Evolutionary conservation across 2,113 vertebrate genomes (phyloP).

Genomic region (Microcebus lehilahytsara): DNA sequence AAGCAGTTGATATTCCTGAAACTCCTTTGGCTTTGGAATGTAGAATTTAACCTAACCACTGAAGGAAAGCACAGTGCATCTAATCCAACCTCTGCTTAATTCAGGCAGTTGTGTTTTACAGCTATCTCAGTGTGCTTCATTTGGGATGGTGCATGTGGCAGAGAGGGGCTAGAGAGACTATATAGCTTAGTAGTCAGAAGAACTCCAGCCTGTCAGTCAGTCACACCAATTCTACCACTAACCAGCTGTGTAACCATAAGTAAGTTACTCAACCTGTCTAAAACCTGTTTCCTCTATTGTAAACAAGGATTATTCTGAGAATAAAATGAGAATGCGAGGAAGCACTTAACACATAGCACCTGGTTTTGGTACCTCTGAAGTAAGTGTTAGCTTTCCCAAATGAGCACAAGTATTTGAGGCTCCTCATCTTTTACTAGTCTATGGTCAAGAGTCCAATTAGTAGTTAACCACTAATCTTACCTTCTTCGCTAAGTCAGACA

Average conservation of each 20-base stretch:
- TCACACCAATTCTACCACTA: not conserved
- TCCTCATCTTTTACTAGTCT: not conserved
- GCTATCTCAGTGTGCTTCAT: not conserved
- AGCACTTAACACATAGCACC: not conserved
- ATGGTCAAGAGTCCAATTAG: conserved; percentile 1
- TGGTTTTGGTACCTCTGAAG: not conserved
- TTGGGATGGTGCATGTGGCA: not conserved
- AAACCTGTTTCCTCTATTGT: conserved; percentile 16
- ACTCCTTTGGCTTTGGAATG: not conserved
- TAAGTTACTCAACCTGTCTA: not conserved
- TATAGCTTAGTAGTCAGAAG: not conserved
- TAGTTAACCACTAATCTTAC: not conserved
- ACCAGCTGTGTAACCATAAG: not conserved
- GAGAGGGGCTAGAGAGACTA: not conserved
- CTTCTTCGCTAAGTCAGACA: not conserved
- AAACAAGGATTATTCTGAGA: not conserved
- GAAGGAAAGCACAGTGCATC: not conserved
- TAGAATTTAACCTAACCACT: not conserved
- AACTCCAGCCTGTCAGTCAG: not conserved
- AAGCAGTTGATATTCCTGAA: not conserved
- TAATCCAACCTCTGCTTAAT: not conserved
- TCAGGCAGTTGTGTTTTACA: not conserved
- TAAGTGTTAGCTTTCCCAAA: not conserved
- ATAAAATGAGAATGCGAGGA: not conserved
- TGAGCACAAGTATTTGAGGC: not conserved